Evolutionary conservation across 2,797 vertebrate genomes (phyloP).

Genomic region (Pithecia hirsuta): DNA sequence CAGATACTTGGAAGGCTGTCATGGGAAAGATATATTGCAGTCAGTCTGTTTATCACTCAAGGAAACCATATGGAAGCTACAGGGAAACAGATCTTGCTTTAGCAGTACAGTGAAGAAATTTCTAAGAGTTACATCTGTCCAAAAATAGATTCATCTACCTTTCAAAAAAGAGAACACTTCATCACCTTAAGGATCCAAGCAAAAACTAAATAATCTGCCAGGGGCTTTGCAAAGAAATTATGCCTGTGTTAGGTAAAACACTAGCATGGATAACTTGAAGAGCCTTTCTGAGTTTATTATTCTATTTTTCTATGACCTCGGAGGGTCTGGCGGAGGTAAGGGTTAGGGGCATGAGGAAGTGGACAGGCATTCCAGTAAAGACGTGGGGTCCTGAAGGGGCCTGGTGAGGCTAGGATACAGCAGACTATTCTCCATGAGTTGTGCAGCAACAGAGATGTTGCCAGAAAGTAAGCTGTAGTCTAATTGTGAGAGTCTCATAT

Average conservation of each 20-base stretch:
- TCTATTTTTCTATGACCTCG: background rate
- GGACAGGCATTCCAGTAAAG: background rate
- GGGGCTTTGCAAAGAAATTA: background rate
- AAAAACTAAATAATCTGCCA: constrained; percentile 7
- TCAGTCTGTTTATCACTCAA: background rate
- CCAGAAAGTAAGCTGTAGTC: background rate
- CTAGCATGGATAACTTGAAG: background rate
- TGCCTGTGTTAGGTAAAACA: background rate
- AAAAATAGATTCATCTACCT: background rate
- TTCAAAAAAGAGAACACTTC: background rate
- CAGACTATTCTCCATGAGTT: background rate
- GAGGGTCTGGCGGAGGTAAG: background rate
- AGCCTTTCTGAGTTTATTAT: background rate
- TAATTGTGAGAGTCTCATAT: background rate
- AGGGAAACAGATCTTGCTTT: background rate
- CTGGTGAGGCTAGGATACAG: background rate
- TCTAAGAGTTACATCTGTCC: constrained; percentile 18
- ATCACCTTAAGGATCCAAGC: constrained; percentile 32
- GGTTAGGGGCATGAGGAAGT: background rate
- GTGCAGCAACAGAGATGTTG: background rate
- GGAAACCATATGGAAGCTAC: constrained; percentile 19
- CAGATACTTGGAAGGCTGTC: background rate
- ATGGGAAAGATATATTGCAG: background rate
- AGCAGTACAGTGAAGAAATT: background rate
- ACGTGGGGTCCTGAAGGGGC: background rate